A percentile compares a stretch with the other conserved stretches of the same genome.
These are phyloP conservation scores for Morpho deidamia DNA, from an alignment of 2,888 invertebrate species.

Conservation along the genomic window DNA sequence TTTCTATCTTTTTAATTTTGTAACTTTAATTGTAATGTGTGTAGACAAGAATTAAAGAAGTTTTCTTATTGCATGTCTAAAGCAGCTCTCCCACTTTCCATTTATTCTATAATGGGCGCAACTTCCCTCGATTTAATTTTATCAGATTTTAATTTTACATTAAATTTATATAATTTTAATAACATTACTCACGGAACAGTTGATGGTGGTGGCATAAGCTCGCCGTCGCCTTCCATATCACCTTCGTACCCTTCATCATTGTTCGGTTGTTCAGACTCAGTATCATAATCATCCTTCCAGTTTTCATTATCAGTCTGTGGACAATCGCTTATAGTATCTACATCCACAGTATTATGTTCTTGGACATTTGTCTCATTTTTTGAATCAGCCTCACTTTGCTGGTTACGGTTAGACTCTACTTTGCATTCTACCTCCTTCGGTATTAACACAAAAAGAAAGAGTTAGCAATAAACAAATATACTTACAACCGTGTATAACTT, in stretches of 20 bases:
- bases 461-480: not conserved
- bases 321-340: constrained; percentile 17
- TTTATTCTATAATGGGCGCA: no score
- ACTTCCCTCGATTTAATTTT: no score
- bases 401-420: constrained; percentile 2
- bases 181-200: constrained; percentile 63
- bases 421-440: constrained; percentile 5
- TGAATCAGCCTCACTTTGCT: constrained; percentile 1
- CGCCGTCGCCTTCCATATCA: constrained; percentile 81
- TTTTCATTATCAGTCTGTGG: constrained; percentile 51
- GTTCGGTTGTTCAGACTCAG: constrained; percentile 42
- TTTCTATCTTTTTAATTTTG: no score
- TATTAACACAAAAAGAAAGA: constrained; percentile 6
- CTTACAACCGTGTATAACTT: not conserved
- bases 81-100: no score
- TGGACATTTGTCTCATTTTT: constrained; percentile 1
- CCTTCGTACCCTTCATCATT: constrained; percentile 83
- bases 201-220: constrained; percentile 92
- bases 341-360: constrained; percentile 1
- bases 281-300: constrained; percentile 32
- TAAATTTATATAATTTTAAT: no score
- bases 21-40: no score
- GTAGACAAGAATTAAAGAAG: no score
- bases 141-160: no score
- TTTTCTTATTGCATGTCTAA: no score